A percentile compares a stretch with the other conserved stretches of the same genome.
Conservation (phyloP, 1,140 invertebrate genomes). For the Lamellibrachia luymesi region DNA sequence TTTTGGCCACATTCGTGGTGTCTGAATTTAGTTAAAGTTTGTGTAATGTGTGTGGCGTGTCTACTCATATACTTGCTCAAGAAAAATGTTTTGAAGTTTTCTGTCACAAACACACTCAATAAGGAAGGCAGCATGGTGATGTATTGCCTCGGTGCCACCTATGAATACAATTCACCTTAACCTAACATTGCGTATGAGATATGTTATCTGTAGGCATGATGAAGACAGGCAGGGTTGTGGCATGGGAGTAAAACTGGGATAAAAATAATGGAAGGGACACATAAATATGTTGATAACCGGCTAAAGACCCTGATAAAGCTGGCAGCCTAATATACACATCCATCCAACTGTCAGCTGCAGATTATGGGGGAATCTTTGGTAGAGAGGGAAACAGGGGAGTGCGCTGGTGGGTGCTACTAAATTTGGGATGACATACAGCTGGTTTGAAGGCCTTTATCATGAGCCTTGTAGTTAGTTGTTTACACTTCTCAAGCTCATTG, state of each 20-base stretch:
- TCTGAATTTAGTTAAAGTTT: neutral
- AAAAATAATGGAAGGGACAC: neutral
- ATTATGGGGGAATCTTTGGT: neutral
- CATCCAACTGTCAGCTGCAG: neutral
- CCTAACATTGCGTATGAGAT: neutral
- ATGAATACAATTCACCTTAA: neutral
- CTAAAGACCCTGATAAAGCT: neutral
- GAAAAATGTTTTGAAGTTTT: neutral
- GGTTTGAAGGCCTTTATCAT: neutral
- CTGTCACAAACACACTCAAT: neutral
- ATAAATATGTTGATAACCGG: neutral
- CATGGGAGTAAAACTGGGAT: neutral
- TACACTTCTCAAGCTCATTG: neutral
- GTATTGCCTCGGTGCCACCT: neutral
- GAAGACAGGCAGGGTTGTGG: neutral
- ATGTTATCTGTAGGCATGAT: neutral
- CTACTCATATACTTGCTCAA: neutral
- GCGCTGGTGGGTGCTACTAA: neutral
- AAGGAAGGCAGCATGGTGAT: neutral
- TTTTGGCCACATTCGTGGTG: too few relatives aligned
- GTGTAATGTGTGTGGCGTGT: neutral
- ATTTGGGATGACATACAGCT: neutral
- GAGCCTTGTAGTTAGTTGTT: neutral
- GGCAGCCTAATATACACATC: neutral
- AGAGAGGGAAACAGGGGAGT: too few relatives aligned